These are phyloP conservation scores for Lophochroa leadbeateri DNA, from an alignment of 2,113 vertebrate species.

Conservation along the genomic window DNA sequence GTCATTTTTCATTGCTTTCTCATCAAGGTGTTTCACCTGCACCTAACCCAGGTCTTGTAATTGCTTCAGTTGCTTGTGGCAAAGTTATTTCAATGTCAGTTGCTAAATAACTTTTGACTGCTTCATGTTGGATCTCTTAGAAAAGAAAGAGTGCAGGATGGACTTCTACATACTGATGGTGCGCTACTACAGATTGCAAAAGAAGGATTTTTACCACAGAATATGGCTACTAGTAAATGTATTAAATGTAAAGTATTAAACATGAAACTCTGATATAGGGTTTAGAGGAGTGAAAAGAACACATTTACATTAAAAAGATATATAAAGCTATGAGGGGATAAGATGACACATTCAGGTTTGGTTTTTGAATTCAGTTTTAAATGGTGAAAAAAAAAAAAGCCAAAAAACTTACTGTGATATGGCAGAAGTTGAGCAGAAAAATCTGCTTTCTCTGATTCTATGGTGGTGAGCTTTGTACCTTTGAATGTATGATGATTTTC, in stretches of 20 bases:
- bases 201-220: neutral
- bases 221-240: neutral
- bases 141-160: conserved; percentile 41
- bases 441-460: neutral
- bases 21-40: conserved; percentile 83
- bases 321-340: neutral
- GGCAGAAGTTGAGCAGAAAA: neutral
- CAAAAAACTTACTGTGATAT: neutral
- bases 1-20: conserved; percentile 81
- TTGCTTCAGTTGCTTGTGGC: conserved; percentile 80
- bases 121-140: conserved; percentile 55
- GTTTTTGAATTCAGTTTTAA: neutral
- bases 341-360: neutral
- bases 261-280: neutral
- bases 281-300: conserved; percentile 6
- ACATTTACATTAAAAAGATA: neutral
- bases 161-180: neutral
- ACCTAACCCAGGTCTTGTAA: conserved; percentile 73
- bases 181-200: neutral
- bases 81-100: conserved; percentile 86
- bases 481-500: neutral
- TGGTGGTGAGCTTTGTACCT: neutral
- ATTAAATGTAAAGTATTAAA: neutral
- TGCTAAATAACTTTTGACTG: conserved; percentile 77
- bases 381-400: neutral